Conservation (phyloP, 1,140 invertebrate species). For the Aphis gossypii region DNA sequence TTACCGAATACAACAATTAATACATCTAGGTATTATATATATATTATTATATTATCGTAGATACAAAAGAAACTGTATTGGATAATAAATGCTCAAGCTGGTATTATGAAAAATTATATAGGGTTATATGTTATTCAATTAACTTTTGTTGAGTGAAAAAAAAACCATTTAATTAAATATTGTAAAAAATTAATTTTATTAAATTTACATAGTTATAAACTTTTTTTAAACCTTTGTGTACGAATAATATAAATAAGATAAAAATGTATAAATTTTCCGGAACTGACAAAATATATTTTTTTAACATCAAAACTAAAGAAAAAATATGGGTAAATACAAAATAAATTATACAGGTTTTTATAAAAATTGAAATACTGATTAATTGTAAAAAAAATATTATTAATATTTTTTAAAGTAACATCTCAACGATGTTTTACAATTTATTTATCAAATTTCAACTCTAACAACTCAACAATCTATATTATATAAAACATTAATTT, state of each 20-base stretch:
- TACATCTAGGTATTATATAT: no score
- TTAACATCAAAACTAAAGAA: not conserved
- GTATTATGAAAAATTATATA: not conserved
- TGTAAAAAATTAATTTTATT: not conserved
- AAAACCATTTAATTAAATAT: not conserved
- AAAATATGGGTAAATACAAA: not conserved
- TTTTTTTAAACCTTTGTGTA: not conserved
- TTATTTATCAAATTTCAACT: not conserved
- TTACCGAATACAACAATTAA: no score
- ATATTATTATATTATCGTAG: not conserved
- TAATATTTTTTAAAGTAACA: not conserved
- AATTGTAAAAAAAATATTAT: not conserved
- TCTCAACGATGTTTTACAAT: not conserved
- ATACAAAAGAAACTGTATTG: not conserved
- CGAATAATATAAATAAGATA: not conserved
- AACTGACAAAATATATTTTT: not conserved
- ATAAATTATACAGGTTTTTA: not conserved
- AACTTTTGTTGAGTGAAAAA: not conserved
- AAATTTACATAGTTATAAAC: not conserved
- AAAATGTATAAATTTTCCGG: not conserved
- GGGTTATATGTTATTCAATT: not conserved
- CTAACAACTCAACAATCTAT: not conserved
- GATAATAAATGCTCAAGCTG: no score
- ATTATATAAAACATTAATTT: not conserved
- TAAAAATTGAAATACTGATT: not conserved